phyloP scores from a whole-genome alignment of 2,888 invertebrate species.

The Anaspis maculata region DNA sequence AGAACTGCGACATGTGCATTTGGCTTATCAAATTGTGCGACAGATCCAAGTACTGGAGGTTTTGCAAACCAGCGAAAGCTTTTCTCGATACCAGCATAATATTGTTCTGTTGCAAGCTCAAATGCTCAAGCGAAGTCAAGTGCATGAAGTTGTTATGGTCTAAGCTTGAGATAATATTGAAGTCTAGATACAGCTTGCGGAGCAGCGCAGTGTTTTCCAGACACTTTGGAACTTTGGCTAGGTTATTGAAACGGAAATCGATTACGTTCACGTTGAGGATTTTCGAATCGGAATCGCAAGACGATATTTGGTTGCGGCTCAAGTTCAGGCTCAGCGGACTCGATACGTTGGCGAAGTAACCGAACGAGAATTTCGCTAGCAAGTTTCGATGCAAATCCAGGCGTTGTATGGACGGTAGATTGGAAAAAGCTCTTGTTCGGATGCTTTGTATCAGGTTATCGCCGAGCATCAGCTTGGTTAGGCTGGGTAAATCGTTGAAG shows the following conservation, averaged over 20 bases:
- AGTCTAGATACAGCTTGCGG: constrained; percentile 61
- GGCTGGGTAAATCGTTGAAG: constrained; percentile 68
- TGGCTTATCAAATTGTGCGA: constrained; percentile 69
- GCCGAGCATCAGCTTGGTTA: constrained; percentile 75
- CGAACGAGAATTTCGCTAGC: constrained; percentile 59
- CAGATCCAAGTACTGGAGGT: constrained; percentile 70
- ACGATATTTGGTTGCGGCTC: constrained; percentile 58
- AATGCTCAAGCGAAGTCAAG: constrained; percentile 59
- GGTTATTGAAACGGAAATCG: constrained; percentile 62
- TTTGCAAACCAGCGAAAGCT: constrained; percentile 67
- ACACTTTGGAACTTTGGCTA: constrained; percentile 59
- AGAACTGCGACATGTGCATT: constrained; percentile 72
- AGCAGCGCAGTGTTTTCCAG: constrained; percentile 58
- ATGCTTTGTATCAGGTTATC: constrained; percentile 71
- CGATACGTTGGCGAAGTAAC: constrained; percentile 61
- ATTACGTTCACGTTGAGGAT: constrained; percentile 57
- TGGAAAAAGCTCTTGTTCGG: constrained; percentile 63
- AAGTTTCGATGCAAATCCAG: constrained; percentile 76
- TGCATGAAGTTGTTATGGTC: constrained; percentile 69
- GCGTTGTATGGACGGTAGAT: constrained; percentile 66
- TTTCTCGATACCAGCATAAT: constrained; percentile 63
- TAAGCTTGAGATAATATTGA: constrained; percentile 63
- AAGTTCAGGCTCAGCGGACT: constrained; percentile 67
- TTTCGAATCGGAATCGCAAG: constrained; percentile 42
- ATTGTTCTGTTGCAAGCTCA: constrained; percentile 67